Base-by-base conservation (phyloP, 2,797 vertebrate species). In the Oreortyx pictus region DNA sequence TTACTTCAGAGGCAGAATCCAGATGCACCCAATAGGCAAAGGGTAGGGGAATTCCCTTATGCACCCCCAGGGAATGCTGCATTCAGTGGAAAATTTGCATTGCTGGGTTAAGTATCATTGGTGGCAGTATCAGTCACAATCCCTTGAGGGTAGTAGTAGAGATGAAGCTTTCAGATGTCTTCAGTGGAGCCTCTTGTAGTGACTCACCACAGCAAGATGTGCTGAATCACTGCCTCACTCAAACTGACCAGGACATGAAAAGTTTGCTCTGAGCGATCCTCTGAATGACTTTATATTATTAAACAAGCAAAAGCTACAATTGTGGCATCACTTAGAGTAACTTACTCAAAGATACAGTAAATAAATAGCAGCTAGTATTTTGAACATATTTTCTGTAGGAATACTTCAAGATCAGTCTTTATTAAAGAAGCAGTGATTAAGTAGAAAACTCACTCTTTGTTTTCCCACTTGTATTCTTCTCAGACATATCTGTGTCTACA, bases 91-190 rank as follows among this genome's bases (percentile, higher is more conserved):
- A 90, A 78, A 88, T 77, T 74, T 13, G 62, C 65, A 39, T 73
- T 89, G 81, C 67, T 92, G 67, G 24, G 70, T 82, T 82, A 72
- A 93, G 87, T 68, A 83, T 93, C 61, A 59, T 10, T 85, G 90
- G 85, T 93, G 82, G 74, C 93, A 82, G 50, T 52, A 47, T 20
- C n/a, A 92, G 88, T 81, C 90, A 86, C 46, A 56, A 77, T 82
- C 37, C 91, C 95, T 92, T 70, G 65, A 60, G 85, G 90, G 86
- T 14, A 93, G 15, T 64, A 22, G 64, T 90, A 61, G 72, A 82
- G 86, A 91, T 39, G 47, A 49, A 89, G 74, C 57, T 93, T 78
- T 94, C 79, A 80, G 59, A 91, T 84, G 27, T 76, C 82, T 93
- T 88, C 71, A 70, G 82, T 75, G 79, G 70, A 92, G 73, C 56